A percentile compares a stretch with the other conserved stretches of the same genome.
Conservation (phyloP, 2,113 vertebrate species). For the Cranoglanis bouderius region DNA sequence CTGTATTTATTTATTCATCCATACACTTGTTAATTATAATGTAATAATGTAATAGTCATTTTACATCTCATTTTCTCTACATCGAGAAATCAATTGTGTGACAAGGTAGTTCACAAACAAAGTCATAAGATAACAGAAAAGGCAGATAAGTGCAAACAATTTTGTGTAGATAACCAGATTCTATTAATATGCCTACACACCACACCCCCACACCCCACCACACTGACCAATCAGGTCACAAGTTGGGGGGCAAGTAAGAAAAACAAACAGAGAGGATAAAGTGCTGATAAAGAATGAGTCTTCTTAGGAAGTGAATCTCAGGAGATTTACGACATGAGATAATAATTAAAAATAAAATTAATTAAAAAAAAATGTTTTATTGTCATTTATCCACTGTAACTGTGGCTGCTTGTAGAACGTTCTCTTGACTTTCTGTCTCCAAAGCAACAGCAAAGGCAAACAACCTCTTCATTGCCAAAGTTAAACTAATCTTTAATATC, state of each 20-base stretch:
- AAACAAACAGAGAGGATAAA: background rate
- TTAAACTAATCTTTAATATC: background rate
- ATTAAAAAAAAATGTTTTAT: background rate
- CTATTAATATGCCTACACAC: background rate
- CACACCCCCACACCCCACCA: background rate
- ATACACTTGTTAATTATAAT: background rate
- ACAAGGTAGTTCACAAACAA: background rate
- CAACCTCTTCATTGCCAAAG: background rate
- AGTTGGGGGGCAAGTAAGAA: background rate
- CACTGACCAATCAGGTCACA: background rate
- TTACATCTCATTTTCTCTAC: background rate
- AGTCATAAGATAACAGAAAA: background rate
- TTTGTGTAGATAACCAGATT: background rate
- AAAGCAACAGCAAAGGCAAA: background rate
- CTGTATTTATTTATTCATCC: background rate
- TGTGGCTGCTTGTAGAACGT: background rate
- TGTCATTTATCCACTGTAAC: background rate
- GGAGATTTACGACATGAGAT: background rate
- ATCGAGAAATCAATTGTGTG: background rate
- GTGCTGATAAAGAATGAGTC: background rate
- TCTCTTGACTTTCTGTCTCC: background rate
- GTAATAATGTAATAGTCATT: too few species aligned
- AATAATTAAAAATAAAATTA: background rate
- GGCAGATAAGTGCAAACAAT: background rate
- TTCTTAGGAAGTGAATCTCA: background rate